Conservation (phyloP, 2,888 invertebrate genomes). For the Hirudinaria manillensis region DNA sequence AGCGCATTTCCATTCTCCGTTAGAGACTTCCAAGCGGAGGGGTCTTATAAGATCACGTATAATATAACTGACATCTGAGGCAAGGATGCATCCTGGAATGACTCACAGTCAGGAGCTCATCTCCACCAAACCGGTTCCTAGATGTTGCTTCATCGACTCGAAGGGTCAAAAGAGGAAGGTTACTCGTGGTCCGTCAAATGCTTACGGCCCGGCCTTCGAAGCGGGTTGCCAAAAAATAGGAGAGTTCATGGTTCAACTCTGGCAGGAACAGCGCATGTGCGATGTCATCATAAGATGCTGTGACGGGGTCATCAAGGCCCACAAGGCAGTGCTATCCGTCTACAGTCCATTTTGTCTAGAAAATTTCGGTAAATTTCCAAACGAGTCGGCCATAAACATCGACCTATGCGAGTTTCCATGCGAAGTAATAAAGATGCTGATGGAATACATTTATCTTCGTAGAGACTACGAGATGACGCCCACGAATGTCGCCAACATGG, state of each 20-base stretch:
- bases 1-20: no score
- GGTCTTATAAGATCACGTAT: no score
- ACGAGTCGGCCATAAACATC: slow-evolving; percentile 32
- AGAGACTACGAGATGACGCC: slow-evolving; percentile 30
- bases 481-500: slow-evolving; percentile 30
- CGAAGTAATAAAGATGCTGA: slow-evolving; percentile 24
- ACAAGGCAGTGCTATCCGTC: slow-evolving; percentile 31
- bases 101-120: slow-evolving; percentile 27
- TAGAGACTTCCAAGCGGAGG: no score
- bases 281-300: slow-evolving; percentile 31
- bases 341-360: slow-evolving; percentile 33
- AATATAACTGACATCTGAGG: no score
- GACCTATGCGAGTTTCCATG: slow-evolving; percentile 33
- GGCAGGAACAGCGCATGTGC: slow-evolving; percentile 34
- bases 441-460: slow-evolving; percentile 35
- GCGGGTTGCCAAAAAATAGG: slow-evolving; percentile 29
- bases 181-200: not conserved
- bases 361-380: slow-evolving; percentile 32
- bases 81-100: slow-evolving; percentile 7
- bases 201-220: slow-evolving; percentile 9
- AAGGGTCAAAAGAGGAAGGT: not conserved
- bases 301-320: slow-evolving; percentile 32
- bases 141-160: not conserved
- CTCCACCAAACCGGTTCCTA: not conserved
- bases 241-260: slow-evolving; percentile 30